Base-by-base conservation (phyloP, 2,888 invertebrate species). In the Nezara viridula region DNA sequence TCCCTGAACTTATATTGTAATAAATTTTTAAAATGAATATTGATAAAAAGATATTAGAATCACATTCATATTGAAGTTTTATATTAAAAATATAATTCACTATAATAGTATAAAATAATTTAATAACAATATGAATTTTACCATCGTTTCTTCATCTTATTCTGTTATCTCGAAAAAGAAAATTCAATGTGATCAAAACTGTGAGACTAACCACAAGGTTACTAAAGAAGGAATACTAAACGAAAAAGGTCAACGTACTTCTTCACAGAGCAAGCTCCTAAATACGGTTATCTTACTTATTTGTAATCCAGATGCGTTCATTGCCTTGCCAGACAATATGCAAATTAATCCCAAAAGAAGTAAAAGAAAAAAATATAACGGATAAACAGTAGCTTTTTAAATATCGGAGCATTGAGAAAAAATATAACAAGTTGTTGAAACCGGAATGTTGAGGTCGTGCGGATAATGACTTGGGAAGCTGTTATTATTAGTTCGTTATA, bases 201-300 rank as follows among this genome's bases (percentile, higher is more conserved):
- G n/a, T n/a, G n/a, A n/a, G n/a, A n/a, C n/a, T n/a, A n/a, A n/a
- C n/a, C n/a, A n/a, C n/a, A n/a, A n/a, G n/a, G n/a, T n/a, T n/a
- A n/a, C n/a, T n/a, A 66, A 52, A 88, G 52, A 77, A 77, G 77
- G 66, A n/a, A 66, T 32, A 66, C 32, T 32, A 32, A 66, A 66
- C 16, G n/a, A 16, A n/a, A n/a, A 14, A 14, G 66, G 66, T 66
- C 66, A 66, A 66, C 66, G 66, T 32, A 73, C 37, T 21, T 73
- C 32, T 37, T 37, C 19, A 73, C 32, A 73, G 32, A 9, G 37
- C 66, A 73, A 73, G 66, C 66, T 73, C 66, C 66, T 73, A 73
- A 73, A 73, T 37, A 21, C 32, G 66, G 66, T 37, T 73, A 73
- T 73, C 66, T 73, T 37, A 32, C 66, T 32, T 73, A 37, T 73